A percentile compares a stretch with the other conserved stretches of the same genome.
Evolutionary conservation across 2,113 vertebrate species (phyloP).

Genomic region (Pygoscelis adeliae): DNA sequence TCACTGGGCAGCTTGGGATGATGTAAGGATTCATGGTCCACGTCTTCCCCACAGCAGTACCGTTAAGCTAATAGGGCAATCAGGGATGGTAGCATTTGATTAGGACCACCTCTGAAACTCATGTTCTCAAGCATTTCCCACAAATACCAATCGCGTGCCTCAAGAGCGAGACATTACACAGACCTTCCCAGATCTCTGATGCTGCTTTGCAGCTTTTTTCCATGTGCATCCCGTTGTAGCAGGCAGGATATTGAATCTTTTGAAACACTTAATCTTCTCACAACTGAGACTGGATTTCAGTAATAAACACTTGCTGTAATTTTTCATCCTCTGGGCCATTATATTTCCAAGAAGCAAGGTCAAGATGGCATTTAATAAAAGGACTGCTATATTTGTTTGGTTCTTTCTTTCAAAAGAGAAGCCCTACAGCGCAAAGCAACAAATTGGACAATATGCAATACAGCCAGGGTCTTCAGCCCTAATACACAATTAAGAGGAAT

Average conservation of each 20-base stretch:
- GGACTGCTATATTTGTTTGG: not conserved
- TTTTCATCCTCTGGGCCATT: conserved; percentile 9
- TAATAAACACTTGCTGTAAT: conserved; percentile 29
- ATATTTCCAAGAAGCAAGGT: conserved; percentile 18
- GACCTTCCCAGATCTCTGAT: not conserved
- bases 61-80: not conserved
- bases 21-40: not conserved
- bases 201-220: not conserved
- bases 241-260: conserved; percentile 7
- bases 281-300: not conserved
- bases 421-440: not conserved
- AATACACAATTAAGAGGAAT: not conserved
- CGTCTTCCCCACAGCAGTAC: not conserved
- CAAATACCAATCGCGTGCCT: not conserved
- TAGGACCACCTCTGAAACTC: not conserved
- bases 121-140: not conserved
- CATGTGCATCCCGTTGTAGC: not conserved
- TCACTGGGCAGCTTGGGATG: accelerated
- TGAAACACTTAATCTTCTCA: conserved; percentile 3
- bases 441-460: not conserved
- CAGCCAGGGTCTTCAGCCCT: not conserved
- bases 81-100: not conserved
- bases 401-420: not conserved
- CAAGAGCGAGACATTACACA: not conserved
- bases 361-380: conserved; percentile 43